phyloP scores from a whole-genome alignment of 2,797 vertebrate species.

The Sebastes itinus region DNA sequence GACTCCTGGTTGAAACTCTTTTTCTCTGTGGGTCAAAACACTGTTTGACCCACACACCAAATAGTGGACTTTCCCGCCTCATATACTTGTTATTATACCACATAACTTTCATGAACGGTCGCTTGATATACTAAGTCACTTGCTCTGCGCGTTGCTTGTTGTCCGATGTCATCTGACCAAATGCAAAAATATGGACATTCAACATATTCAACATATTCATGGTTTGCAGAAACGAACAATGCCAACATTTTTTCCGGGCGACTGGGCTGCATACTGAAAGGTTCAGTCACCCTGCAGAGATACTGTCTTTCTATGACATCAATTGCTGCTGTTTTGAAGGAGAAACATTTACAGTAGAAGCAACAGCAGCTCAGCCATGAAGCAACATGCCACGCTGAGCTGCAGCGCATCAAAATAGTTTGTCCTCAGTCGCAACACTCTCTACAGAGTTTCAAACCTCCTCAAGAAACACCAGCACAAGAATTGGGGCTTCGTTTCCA shows the following conservation, averaged over 20 bases:
- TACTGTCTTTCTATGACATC: neutral
- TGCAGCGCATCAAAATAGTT: neutral
- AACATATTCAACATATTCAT: neutral
- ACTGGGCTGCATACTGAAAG: neutral
- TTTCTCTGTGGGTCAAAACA: too few relatives aligned
- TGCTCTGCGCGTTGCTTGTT: too few relatives aligned
- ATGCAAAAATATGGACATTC: neutral
- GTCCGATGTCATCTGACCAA: too few relatives aligned
- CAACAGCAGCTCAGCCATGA: neutral
- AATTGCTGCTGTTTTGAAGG: neutral
- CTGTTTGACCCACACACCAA: neutral
- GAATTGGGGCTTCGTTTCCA: neutral
- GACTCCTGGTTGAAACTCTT: neutral
- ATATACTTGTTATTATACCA: neutral
- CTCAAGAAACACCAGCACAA: neutral
- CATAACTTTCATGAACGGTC: rapidly evolving
- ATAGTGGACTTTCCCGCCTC: neutral
- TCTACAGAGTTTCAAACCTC: neutral
- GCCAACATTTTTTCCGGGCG: neutral
- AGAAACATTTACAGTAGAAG: neutral
- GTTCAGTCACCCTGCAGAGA: neutral
- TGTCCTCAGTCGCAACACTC: neutral
- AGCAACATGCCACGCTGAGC: neutral
- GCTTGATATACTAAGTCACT: too few relatives aligned
- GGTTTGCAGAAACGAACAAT: neutral